Conservation (phyloP, 2,113 vertebrate species). For the Pseudois nayaur region DNA sequence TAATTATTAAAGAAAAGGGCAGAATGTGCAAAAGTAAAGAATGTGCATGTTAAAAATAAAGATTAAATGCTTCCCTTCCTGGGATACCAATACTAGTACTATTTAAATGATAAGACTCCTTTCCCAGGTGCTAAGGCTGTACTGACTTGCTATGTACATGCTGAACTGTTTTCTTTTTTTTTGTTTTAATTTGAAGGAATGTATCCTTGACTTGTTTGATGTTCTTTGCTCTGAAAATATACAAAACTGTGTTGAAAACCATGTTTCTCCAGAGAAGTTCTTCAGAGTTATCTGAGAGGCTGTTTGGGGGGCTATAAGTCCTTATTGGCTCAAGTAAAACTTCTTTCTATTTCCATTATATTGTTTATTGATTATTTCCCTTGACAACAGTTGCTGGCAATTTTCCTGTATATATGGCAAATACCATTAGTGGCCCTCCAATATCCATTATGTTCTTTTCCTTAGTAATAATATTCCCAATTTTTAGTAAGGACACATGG, state of each 20-base stretch:
- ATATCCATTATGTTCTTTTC: neutral
- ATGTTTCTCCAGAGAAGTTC: neutral
- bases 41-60: neutral
- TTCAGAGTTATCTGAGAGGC: neutral
- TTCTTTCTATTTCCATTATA: neutral
- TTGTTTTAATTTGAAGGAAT: neutral
- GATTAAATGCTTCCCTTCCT: neutral
- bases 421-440: neutral
- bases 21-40: neutral
- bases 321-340: neutral
- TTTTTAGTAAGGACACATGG: neutral
- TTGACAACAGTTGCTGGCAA: neutral
- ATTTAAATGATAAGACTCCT: neutral
- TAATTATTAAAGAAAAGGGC: neutral
- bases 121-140: neutral
- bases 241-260: neutral
- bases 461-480: neutral
- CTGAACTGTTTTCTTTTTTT: neutral
- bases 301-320: neutral
- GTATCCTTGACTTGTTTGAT: neutral
- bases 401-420: neutral
- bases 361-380: neutral
- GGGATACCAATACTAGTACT: neutral
- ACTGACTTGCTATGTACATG: neutral
- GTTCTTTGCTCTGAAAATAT: neutral